Evolutionary conservation across 2,113 vertebrate genomes (phyloP).

Genomic region (Columbina picui): DNA sequence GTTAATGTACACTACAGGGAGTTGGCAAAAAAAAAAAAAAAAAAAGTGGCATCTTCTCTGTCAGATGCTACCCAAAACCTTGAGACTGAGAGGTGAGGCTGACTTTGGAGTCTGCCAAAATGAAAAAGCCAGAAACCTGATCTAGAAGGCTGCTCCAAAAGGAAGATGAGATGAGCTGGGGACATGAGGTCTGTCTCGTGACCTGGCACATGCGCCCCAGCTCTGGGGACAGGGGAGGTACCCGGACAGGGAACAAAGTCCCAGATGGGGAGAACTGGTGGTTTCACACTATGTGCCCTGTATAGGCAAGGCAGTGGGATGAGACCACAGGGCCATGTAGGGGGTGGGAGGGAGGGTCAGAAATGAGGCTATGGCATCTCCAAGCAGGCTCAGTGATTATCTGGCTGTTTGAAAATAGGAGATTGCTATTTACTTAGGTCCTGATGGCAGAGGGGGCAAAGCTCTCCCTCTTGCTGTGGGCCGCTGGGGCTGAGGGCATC

Average conservation of each 20-base stretch:
- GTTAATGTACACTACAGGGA: not conserved
- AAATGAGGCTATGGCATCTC: not conserved
- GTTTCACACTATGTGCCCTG: not conserved
- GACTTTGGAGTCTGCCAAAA: constrained; percentile 61
- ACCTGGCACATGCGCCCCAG: constrained; percentile 29
- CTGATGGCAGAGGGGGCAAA: not conserved
- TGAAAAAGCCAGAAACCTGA: constrained; percentile 58
- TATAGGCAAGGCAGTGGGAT: accelerated
- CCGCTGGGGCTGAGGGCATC: not conserved
- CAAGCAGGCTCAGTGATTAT: not conserved
- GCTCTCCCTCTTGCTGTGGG: not conserved
- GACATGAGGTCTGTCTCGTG: constrained; percentile 61
- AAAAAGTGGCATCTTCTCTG: not conserved
- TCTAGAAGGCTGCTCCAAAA: constrained; percentile 17
- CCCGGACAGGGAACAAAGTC: not conserved
- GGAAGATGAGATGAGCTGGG: constrained; percentile 59
- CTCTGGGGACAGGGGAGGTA: constrained; percentile 41
- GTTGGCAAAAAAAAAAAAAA: not conserved
- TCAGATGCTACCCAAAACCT: constrained; percentile 6
- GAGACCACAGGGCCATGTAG: accelerated
- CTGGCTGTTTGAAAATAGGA: not conserved
- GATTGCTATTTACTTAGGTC: constrained; percentile 7
- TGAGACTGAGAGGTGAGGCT: constrained; percentile 49
- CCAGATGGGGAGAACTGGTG: not conserved
- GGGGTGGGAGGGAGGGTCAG: not conserved